Conservation (phyloP, 1,140 invertebrate genomes). For the Andricus grossulariae region DNA sequence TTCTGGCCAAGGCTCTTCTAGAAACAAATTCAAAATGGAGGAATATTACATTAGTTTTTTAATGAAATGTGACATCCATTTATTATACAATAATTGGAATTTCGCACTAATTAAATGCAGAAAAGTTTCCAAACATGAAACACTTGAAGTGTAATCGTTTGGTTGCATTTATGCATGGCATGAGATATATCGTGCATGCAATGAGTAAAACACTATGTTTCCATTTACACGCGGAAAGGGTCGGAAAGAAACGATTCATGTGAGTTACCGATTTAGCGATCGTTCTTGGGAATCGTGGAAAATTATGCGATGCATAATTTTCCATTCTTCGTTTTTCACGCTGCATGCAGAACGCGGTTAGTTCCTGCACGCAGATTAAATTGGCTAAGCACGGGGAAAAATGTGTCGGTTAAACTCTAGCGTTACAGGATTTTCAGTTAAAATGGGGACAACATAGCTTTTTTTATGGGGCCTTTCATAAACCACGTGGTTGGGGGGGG, state of each 20-base stretch:
- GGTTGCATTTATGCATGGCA: conserved; percentile 11
- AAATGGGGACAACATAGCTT: too few species aligned
- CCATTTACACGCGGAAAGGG: conserved; percentile 19
- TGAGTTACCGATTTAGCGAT: conserved; percentile 3
- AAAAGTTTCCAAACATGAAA: background rate
- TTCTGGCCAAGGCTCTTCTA: too few species aligned
- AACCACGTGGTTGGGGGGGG: too few species aligned
- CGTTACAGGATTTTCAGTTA: too few species aligned
- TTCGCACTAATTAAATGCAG: too few species aligned
- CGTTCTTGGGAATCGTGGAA: conserved; percentile 17
- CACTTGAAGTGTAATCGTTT: background rate
- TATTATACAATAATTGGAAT: too few species aligned
- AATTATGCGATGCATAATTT: conserved; percentile 9
- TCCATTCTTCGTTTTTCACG: conserved; percentile 20
- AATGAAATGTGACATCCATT: too few species aligned
- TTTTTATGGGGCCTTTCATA: too few species aligned
- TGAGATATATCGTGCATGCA: conserved; percentile 23
- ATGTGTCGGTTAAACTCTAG: too few species aligned
- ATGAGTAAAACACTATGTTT: conserved; percentile 26
- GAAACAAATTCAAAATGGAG: too few species aligned
- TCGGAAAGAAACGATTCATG: conserved; percentile 7
- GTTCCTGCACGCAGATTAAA: background rate
- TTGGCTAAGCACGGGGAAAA: too few species aligned
- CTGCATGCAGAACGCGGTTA: conserved; percentile 1
- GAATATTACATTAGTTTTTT: too few species aligned